Base-by-base conservation (phyloP, 2,888 invertebrate genomes). In the Andricus quercusramuli region DNA sequence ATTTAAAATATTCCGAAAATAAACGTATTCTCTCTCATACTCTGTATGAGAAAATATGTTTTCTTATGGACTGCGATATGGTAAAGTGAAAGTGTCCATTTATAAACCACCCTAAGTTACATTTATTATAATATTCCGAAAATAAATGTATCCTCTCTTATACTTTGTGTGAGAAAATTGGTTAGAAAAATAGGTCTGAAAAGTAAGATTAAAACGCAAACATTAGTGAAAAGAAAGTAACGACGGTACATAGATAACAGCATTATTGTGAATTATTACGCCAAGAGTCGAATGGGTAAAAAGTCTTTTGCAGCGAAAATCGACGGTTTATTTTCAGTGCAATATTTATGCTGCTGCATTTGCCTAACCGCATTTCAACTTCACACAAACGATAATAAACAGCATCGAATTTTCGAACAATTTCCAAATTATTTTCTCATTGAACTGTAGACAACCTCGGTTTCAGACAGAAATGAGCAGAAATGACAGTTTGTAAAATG, bases 371-470 rank as follows among this genome's bases (percentile, higher is more conserved):
- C 56, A 74, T 74, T 74, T 37, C 74, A 74, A 74, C 70, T 70
- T 51, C 29, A 56, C 56, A 37, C 32, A 32, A 74, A 56, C 51
- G 74, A 56, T 56, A 74, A 74, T 56, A 67, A 78, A 67, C 67
- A 56, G 78, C 78, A 66, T 29, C 41, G 56, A 78, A 78, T 78
- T 68, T 78, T 67, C n/a, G 20, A 59, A 29, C n/a, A 56, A 59
- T 37, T 67, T 66, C 25, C 17, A n/a, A 78, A 78, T 67, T 56
- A 67, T 67, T 78, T 74, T 56, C 56, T 32, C 56, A 74, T 74
- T 13, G 74, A 74, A 56, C 20, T 29, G 25, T 51, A 47, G n/a
- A 47, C 56, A 74, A n/a, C 9, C 3, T 56, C n/a, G 11, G 44
- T 47, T 47, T 47, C 44, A 47, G 44, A 47, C 44, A 3, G 15